phyloP scores from a whole-genome alignment of 2,113 vertebrate species.

The Gallinago jamesoni region DNA sequence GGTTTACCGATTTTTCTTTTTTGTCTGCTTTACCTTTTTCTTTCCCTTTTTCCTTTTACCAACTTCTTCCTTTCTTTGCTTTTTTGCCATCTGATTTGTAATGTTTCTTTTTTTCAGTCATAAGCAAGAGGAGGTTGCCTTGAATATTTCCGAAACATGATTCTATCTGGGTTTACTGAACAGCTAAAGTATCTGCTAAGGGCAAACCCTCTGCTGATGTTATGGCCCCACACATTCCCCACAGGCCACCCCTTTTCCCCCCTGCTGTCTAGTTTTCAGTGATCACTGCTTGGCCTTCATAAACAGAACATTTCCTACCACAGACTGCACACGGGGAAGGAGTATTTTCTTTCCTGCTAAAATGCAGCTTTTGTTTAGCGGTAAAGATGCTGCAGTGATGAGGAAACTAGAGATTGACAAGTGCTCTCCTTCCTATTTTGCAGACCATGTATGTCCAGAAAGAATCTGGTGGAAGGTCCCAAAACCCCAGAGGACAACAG shows the following conservation, averaged over 20 bases:
- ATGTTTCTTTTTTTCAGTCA: not conserved
- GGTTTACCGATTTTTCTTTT: not conserved
- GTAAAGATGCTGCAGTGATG: not conserved
- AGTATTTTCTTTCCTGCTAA: not conserved
- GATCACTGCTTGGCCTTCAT: not conserved
- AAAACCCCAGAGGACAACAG: not conserved
- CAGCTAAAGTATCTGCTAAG: not conserved
- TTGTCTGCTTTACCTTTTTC: not conserved
- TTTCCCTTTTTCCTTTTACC: not conserved
- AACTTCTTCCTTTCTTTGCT: not conserved
- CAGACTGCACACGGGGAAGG: not conserved
- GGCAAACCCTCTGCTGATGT: not conserved
- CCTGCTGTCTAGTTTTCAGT: not conserved
- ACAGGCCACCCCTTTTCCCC: not conserved
- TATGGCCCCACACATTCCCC: not conserved
- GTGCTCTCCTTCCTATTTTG: not conserved
- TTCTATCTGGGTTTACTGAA: not conserved
- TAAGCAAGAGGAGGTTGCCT: slow-evolving; percentile 5
- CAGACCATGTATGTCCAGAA: not conserved
- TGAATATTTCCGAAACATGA: not conserved
- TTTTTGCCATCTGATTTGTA: not conserved
- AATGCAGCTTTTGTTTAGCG: not conserved
- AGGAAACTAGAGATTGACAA: not conserved
- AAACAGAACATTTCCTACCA: not conserved
- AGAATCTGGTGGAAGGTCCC: not conserved